Evolutionary conservation across 2,888 invertebrate genomes (phyloP).

Genomic region (Dolomedes plantarius): DNA sequence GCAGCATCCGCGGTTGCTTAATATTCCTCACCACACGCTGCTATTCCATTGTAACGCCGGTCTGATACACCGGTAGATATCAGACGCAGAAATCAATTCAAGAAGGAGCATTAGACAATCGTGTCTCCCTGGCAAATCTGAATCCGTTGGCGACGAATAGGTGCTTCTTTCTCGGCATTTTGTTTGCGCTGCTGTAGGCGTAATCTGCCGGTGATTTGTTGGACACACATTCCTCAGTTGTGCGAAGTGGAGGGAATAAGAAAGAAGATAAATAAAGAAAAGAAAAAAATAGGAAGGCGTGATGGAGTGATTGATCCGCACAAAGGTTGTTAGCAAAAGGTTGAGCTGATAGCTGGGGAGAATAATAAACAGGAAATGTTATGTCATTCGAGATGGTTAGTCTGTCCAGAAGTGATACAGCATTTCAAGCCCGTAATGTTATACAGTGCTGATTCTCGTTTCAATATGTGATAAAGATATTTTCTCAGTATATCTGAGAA

Average conservation of each 20-base stretch:
- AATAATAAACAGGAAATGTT: not conserved
- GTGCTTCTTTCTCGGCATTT: not conserved
- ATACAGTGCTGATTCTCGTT: no score
- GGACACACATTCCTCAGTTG: slow-evolving; percentile 13
- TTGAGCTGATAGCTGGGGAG: not conserved
- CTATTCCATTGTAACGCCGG: slow-evolving; percentile 28
- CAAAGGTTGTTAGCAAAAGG: slow-evolving; percentile 18
- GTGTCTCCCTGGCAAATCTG: slow-evolving; percentile 26
- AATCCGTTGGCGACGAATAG: not conserved
- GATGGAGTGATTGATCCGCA: slow-evolving; percentile 19
- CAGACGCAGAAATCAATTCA: slow-evolving; percentile 44
- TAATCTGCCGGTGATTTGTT: slow-evolving; percentile 44
- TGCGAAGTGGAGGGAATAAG: not conserved
- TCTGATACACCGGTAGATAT: slow-evolving; percentile 42
- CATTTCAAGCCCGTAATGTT: not conserved
- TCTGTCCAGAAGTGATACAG: not conserved
- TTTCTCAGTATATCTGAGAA: no score
- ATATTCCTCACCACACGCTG: slow-evolving; percentile 29
- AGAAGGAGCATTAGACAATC: slow-evolving; percentile 52
- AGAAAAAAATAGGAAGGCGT: not conserved
- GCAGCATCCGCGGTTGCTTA: slow-evolving; percentile 24
- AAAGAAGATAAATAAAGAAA: not conserved
- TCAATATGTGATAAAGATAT: no score
- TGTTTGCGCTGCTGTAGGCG: slow-evolving; percentile 21
- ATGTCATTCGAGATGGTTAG: not conserved